Percentiles rank a stretch among this genome's conserved stretches.
Evolutionary conservation across 2,113 vertebrate genomes (phyloP).

Genomic region (Pyxicephalus adspersus): DNA sequence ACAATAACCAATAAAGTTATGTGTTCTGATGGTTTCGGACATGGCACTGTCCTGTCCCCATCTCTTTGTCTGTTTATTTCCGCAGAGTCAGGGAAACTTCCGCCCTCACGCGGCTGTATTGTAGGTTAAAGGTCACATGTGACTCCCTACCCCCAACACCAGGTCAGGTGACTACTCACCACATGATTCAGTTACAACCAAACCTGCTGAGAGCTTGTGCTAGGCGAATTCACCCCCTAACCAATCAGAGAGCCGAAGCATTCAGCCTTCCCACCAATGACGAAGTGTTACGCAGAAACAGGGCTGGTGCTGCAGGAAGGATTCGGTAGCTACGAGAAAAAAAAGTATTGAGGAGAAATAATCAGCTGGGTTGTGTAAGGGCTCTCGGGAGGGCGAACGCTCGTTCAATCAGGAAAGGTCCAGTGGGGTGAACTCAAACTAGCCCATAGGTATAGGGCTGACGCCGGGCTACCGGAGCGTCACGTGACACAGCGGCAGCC

Average conservation of each 20-base stretch:
- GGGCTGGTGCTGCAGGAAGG: constrained; percentile 56
- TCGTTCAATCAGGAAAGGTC: too few species aligned
- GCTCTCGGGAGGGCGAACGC: too few species aligned
- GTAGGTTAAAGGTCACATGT: constrained; percentile 27
- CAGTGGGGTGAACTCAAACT: too few species aligned
- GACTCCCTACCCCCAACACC: constrained; percentile 48
- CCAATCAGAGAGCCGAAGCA: constrained; percentile 4
- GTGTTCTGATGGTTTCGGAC: too few species aligned
- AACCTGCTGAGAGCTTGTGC: constrained; percentile 60
- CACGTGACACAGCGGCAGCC: constrained; percentile 8
- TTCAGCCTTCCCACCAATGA: not conserved
- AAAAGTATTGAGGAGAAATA: not conserved
- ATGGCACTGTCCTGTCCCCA: too few species aligned
- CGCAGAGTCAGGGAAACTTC: not conserved
- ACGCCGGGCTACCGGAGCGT: not conserved
- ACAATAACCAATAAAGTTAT: too few species aligned
- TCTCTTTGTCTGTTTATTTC: too few species aligned
- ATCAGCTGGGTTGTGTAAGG: not conserved
- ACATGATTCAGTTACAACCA: constrained; percentile 66
- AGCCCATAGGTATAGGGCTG: not conserved
- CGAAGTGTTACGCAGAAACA: not conserved
- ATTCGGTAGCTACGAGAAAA: constrained; percentile 43
- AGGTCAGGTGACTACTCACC: constrained; percentile 84
- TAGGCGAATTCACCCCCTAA: not conserved
- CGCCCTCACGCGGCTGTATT: not conserved